Evolutionary conservation across 2,888 invertebrate genomes (phyloP).

Genomic region (Melinopterus prodromus): DNA sequence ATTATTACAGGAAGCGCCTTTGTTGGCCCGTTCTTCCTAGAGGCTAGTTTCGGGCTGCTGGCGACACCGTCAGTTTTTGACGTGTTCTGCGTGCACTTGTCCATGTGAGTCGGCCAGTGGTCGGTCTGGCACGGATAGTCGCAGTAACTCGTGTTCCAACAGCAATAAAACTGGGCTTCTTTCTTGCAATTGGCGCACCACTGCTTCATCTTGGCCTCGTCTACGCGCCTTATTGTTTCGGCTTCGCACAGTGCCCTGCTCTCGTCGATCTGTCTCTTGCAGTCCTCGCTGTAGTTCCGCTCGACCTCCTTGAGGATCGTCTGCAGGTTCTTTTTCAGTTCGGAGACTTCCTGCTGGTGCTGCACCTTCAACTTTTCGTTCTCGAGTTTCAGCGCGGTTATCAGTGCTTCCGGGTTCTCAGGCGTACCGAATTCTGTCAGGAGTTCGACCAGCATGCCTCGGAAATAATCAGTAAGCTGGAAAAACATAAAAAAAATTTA

Average conservation of each 20-base stretch:
- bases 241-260: slow-evolving; percentile 71
- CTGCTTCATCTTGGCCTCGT: slow-evolving; percentile 85
- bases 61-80: not conserved
- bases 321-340: slow-evolving; percentile 59
- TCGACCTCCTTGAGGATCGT: slow-evolving; percentile 57
- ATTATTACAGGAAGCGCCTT: not conserved
- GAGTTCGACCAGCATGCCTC: slow-evolving; percentile 73
- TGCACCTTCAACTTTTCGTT: slow-evolving; percentile 75
- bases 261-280: slow-evolving; percentile 70
- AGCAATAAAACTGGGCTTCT: slow-evolving; percentile 92
- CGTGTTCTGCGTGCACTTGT: slow-evolving; percentile 64
- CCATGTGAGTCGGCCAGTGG: slow-evolving; percentile 84
- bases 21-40: not conserved
- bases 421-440: slow-evolving; percentile 69
- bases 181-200: slow-evolving; percentile 92
- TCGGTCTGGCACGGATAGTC: slow-evolving; percentile 87
- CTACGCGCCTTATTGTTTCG: slow-evolving; percentile 76
- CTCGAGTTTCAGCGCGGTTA: slow-evolving; percentile 70
- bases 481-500: slow-evolving; percentile 42
- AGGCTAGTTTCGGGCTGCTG: not conserved
- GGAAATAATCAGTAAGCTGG: slow-evolving; percentile 75
- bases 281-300: slow-evolving; percentile 64
- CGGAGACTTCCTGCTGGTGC: slow-evolving; percentile 78
- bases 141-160: slow-evolving; percentile 97
- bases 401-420: slow-evolving; percentile 65